Percentiles rank a stretch among this genome's conserved stretches.
Conservation (phyloP, 2,113 vertebrate genomes). For the Antennarius striatus region DNA sequence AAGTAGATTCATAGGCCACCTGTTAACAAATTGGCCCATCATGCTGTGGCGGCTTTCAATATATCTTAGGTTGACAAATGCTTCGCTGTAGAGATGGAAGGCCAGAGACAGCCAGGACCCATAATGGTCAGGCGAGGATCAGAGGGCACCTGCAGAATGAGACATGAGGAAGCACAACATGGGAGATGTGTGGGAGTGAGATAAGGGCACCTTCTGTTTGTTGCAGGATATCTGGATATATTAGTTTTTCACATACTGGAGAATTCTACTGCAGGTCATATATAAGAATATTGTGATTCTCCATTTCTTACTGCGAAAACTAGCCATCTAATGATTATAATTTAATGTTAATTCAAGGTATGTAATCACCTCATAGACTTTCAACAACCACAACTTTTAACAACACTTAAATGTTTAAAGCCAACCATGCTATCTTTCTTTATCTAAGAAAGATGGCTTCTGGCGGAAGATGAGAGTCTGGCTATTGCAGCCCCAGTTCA, state of each 20-base stretch:
- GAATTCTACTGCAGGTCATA: background rate
- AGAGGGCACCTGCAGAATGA: slow-evolving; percentile 77
- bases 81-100: slow-evolving; percentile 87
- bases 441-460: slow-evolving; percentile 3
- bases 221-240: too few relatives aligned
- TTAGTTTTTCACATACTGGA: background rate
- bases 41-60: slow-evolving; percentile 24
- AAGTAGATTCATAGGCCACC: slow-evolving; percentile 89
- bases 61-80: slow-evolving; percentile 84
- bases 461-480: slow-evolving; percentile 85
- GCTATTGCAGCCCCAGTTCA: slow-evolving; percentile 85
- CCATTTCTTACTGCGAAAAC: background rate
- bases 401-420: too few relatives aligned
- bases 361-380: too few relatives aligned
- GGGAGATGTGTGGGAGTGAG: too few relatives aligned
- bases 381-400: too few relatives aligned
- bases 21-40: slow-evolving; percentile 76
- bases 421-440: too few relatives aligned
- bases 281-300: background rate
- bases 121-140: slow-evolving; percentile 83
- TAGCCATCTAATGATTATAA: too few relatives aligned
- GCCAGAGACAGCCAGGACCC: slow-evolving; percentile 87
- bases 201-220: too few relatives aligned
- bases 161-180: background rate
- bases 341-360: too few relatives aligned